A percentile compares a stretch with the other conserved stretches of the same genome.
These are phyloP conservation scores for Vesta saturnalis DNA, from an alignment of 2,888 invertebrate species.

Conservation along the genomic window DNA sequence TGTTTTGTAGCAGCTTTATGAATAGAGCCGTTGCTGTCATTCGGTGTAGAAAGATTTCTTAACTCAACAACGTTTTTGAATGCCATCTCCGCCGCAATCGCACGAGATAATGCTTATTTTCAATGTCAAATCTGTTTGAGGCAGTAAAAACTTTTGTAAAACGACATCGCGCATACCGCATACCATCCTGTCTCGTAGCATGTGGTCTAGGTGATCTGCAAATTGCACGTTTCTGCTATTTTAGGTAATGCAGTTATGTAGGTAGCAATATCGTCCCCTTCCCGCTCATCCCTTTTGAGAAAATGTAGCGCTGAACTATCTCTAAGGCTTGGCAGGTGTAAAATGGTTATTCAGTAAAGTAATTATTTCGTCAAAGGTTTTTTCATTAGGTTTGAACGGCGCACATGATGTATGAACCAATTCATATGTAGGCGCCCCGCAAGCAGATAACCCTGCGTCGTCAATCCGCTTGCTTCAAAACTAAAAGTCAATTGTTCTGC, in stretches of 20 bases:
- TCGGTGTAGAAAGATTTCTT: neutral
- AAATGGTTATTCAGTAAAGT: neutral
- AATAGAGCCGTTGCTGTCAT: neutral
- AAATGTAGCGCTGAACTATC: neutral
- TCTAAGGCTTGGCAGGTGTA: neutral
- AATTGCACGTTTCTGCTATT: slow-evolving; percentile 7
- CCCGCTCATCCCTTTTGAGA: neutral
- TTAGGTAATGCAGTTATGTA: neutral
- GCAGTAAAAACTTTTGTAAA: neutral
- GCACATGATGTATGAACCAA: neutral
- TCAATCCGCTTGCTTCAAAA: neutral
- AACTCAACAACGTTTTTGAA: neutral
- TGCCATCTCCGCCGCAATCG: neutral
- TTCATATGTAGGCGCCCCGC: slow-evolving; percentile 3
- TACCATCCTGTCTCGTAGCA: slow-evolving; percentile 1
- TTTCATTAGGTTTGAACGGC: neutral
- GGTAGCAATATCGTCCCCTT: neutral
- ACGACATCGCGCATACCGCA: neutral
- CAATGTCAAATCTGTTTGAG: neutral
- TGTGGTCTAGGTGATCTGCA: neutral
- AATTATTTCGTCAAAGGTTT: neutral
- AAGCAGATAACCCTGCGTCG: slow-evolving; percentile 2
- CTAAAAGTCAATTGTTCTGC: neutral
- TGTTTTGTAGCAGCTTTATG: neutral
- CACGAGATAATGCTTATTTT: neutral